Conservation (phyloP, 2,888 invertebrate species). For the Bellardia bayeri region DNA sequence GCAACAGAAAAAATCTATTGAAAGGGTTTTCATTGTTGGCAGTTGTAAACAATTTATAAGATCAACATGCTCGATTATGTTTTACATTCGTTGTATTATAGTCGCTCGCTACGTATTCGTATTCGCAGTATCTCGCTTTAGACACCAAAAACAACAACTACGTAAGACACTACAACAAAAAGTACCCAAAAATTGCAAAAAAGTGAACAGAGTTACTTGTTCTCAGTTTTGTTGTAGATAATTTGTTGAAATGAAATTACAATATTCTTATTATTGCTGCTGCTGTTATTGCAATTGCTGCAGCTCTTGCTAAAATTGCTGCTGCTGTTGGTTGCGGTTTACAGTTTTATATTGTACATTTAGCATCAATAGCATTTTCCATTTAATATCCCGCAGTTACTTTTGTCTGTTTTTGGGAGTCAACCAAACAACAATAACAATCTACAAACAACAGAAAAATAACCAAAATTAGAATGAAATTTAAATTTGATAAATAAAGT, state of each 20-base stretch:
- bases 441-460: slow-evolving; percentile 34
- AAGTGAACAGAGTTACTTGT: slow-evolving; percentile 60
- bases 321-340: slow-evolving; percentile 11
- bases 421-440: slow-evolving; percentile 47
- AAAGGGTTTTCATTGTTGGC: slow-evolving; percentile 74
- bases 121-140: slow-evolving; percentile 41
- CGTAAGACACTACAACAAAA: slow-evolving; percentile 12
- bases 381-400: slow-evolving; percentile 55
- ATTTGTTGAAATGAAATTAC: slow-evolving; percentile 74
- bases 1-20: slow-evolving; percentile 72
- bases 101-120: slow-evolving; percentile 53
- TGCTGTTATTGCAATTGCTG: background rate
- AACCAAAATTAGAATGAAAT: slow-evolving; percentile 32
- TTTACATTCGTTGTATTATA: slow-evolving; percentile 72
- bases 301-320: background rate
- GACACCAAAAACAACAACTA: slow-evolving; percentile 7
- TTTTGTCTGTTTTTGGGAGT: slow-evolving; percentile 43
- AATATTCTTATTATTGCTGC: slow-evolving; percentile 68
- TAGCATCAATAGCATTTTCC: slow-evolving; percentile 52
- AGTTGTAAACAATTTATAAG: slow-evolving; percentile 72
- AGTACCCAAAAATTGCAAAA: slow-evolving; percentile 33
- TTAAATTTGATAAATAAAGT: slow-evolving; percentile 35
- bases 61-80: slow-evolving; percentile 71
- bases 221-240: slow-evolving; percentile 72
- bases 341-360: slow-evolving; percentile 31